Evolutionary conservation across 2,888 invertebrate species (phyloP), one percentile per base, ranked within the genome.

Genomic region (Drosophila hamatofila): DNA sequence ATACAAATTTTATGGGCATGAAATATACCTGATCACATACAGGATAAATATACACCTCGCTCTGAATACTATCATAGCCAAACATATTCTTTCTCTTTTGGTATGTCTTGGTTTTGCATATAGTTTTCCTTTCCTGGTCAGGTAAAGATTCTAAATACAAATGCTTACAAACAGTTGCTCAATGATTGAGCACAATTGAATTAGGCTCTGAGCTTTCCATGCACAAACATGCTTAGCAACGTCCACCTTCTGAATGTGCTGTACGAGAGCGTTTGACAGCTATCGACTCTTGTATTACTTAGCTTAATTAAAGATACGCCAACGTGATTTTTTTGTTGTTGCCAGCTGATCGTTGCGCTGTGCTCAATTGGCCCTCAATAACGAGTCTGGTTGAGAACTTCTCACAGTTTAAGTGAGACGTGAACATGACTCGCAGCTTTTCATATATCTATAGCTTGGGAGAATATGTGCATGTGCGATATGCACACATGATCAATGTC

Each of bases 271-370:
- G 23, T 23, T 18, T 25, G 30, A 56, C 46, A 59, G 35, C 42
- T 27, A 25, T 35, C 49, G 61, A 51, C 52, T 68, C 63, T 48
- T 56, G 25, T 63, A 62, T 57, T 76, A 72, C 72, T 79, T 73
- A 55, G 75, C 57, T 72, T 72, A 73, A 86, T 83, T 79, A 71
- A 75, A 68, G 67, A 60, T 58, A 44, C 46, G 66, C 56, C 67
- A 66, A 68, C 64, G 56, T 56, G 60, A 2, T n/a, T 37, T 25
- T n/a, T 25, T 39, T 37, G 25, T n/a, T 37, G 9, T 12, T 61
- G 55, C 60, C 70, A 76, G 76, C 76, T 81, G 61, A 69, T 57
- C 61, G 61, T n/a, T n/a, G 46, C 42, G 56, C 39, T 60, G 44
- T 35, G 46, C 56, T 71, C 74, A 79, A 79, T 79, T 78, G 62